A percentile compares a stretch with the other conserved stretches of the same genome.
phyloP scores from a whole-genome alignment of 2,888 invertebrate genomes.

The Altica lythri region DNA sequence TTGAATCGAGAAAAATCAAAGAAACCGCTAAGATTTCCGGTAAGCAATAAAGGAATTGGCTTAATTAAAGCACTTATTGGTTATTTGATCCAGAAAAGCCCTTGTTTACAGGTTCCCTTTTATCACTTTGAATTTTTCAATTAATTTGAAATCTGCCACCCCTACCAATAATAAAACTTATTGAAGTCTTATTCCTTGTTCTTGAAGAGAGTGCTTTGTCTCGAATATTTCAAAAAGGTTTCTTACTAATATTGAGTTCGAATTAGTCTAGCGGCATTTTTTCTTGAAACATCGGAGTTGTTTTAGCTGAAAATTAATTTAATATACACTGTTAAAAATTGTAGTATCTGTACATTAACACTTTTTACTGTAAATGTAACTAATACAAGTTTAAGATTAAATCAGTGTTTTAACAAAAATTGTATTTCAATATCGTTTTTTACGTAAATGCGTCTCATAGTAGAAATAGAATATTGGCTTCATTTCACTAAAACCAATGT shows the following conservation, averaged over 20 bases:
- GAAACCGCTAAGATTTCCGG: conserved; percentile 32
- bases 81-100: conserved; percentile 37
- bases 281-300: conserved; percentile 6
- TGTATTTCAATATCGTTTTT: no score
- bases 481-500: no score
- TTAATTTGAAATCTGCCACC: conserved; percentile 37
- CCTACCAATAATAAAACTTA: conserved; percentile 35
- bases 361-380: no score
- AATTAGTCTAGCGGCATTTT: conserved; percentile 20
- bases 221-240: conserved; percentile 28
- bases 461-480: no score
- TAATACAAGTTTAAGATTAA: no score
- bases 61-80: conserved; percentile 38
- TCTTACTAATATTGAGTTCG: conserved; percentile 13
- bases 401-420: no score
- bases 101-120: conserved; percentile 38
- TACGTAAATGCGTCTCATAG: no score
- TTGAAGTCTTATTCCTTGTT: conserved; percentile 35
- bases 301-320: conserved; percentile 2
- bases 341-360: no score
- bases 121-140: conserved; percentile 44
- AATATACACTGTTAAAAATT: conserved; percentile 2
- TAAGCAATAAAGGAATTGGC: conserved; percentile 31
- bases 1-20: conserved; percentile 17
- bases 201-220: conserved; percentile 29